phyloP scores from a whole-genome alignment of 2,113 vertebrate genomes.

The Daubentonia madagascariensis region DNA sequence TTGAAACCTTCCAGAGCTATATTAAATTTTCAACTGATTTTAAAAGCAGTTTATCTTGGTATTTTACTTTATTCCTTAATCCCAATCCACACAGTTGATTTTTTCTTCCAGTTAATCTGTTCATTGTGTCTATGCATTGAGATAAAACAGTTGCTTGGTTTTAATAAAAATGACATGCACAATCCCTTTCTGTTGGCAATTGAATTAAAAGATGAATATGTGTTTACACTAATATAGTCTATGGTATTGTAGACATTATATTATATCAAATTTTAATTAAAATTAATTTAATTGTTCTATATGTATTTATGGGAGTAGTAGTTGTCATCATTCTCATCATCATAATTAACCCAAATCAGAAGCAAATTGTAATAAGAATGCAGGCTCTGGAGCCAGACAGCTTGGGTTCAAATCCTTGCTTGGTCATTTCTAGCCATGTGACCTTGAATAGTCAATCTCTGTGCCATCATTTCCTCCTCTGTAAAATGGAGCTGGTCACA shows the following conservation, averaged over 20 bases:
- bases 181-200: constrained; percentile 68
- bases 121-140: constrained; percentile 53
- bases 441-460: fast-evolving
- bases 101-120: constrained; percentile 71
- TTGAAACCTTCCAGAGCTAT: constrained; percentile 72
- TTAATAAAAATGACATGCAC: constrained; percentile 40
- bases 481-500: neutral
- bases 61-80: constrained; percentile 78
- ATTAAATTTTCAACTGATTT: constrained; percentile 74
- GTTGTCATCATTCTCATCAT: neutral
- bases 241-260: neutral
- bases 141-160: constrained; percentile 55
- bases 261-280: neutral
- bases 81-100: constrained; percentile 68
- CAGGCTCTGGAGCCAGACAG: neutral
- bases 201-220: constrained; percentile 25
- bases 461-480: neutral
- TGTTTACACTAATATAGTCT: neutral
- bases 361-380: neutral
- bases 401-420: neutral
- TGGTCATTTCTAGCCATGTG: fast-evolving
- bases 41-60: constrained; percentile 74
- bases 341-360: neutral
- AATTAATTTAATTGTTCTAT: neutral
- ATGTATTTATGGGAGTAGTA: neutral